Conservation (phyloP, 2,888 invertebrate genomes). For the Pelosia muscerda region DNA sequence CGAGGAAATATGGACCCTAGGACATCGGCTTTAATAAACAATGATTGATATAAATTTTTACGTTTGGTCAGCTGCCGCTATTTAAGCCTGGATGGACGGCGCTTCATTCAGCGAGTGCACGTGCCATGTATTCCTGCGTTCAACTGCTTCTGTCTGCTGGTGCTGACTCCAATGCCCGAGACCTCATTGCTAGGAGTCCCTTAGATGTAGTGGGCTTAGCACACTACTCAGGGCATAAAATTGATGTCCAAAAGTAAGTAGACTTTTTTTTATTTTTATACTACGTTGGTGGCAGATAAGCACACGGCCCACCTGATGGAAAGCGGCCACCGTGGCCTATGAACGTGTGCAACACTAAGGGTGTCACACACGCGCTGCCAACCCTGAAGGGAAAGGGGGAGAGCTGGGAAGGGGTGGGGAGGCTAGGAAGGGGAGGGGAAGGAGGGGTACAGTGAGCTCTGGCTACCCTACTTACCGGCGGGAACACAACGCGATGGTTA, state of each 20-base stretch:
- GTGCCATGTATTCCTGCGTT: conserved; percentile 61
- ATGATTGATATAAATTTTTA: background rate
- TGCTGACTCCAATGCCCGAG: conserved; percentile 32
- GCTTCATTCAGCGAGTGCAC: conserved; percentile 83
- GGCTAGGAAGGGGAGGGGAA: too few relatives aligned
- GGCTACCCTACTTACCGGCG: too few relatives aligned
- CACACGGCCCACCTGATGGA: too few relatives aligned
- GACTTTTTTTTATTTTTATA: too few relatives aligned
- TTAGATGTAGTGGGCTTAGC: conserved; percentile 49
- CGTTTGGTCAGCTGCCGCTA: conserved; percentile 62
- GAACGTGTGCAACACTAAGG: too few relatives aligned
- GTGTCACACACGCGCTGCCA: too few relatives aligned
- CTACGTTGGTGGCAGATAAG: too few relatives aligned
- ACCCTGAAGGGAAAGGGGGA: too few relatives aligned
- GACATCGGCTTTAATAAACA: background rate
- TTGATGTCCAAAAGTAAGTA: conserved; percentile 31
- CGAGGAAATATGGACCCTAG: background rate
- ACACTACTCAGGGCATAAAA: conserved; percentile 24
- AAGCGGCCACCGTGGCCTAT: too few relatives aligned
- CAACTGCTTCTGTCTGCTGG: conserved; percentile 49
- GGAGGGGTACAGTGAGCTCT: too few relatives aligned
- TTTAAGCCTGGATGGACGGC: conserved; percentile 82
- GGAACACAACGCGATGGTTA: too few relatives aligned
- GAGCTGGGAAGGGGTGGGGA: too few relatives aligned
- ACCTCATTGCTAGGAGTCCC: conserved; percentile 44